Base-by-base conservation (phyloP, 2,888 invertebrate genomes). In the Xanthia togata region DNA sequence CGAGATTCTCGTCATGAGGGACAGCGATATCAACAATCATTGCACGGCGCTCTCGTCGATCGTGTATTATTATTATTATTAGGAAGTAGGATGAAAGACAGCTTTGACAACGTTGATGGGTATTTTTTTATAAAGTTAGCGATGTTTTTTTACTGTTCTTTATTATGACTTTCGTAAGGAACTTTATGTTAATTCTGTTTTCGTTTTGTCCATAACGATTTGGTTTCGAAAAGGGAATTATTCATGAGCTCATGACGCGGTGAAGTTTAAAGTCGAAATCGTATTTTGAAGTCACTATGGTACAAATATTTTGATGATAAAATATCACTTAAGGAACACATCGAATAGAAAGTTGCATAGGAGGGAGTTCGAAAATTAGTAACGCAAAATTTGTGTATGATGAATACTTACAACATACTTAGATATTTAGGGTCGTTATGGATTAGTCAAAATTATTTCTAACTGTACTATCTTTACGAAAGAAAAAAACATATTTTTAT, bases 111-210 rank as follows among this genome's bases (percentile, higher is more conserved):
- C 9, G 14, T 72, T 68, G n/a, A 41, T 60, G 62, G 65, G 1
- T 35, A 31, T 55, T 69, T 69, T 59, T 70, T 70, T 74, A 35
- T 67, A 11, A 12, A 68, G 47, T 76, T 55, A 9, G 31, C 41
- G 8, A 55, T 14, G 26, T 82, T 57, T 55, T n/a, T 68, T 79
- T 82, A 76, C 67, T 14, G 23, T 11, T 44, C 38, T 68, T 64
- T 77, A 57, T 57, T 69, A 57, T 9, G 53, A 59, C n/a, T 79
- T 82, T 82, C 31, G 65, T n/a, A 23, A 31, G 20, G 44, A 60
- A 55, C 20, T 65, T 82, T 60, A 82, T 82, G 76, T 23, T 65
- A 77, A 81, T 77, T 81, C 38, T 41, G 41, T n/a, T 76, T 41
- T n/a, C 50, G 31, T 60, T 80, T 53, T 59, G 35, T 71, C 60